phyloP scores from a whole-genome alignment of 1,140 invertebrate genomes.

The Drosophila repleta region DNA sequence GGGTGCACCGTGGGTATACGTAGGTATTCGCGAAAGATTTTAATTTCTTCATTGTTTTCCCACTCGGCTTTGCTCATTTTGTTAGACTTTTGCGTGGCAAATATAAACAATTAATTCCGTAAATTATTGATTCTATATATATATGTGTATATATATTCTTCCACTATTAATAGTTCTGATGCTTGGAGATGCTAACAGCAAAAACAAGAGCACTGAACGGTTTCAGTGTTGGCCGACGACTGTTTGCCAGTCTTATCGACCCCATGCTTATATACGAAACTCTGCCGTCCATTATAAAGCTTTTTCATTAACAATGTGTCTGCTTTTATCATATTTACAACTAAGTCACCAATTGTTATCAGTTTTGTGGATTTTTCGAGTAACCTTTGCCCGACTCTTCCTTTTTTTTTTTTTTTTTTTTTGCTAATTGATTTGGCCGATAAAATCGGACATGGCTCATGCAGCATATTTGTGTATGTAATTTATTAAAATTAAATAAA shows the following conservation, averaged over 20 bases:
- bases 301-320: slow-evolving; percentile 84
- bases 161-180: slow-evolving; percentile 1
- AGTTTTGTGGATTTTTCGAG: slow-evolving; percentile 84
- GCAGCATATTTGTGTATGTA: too few relatives aligned
- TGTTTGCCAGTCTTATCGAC: slow-evolving; percentile 29
- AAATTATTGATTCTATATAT: too few relatives aligned
- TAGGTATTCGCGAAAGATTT: slow-evolving; percentile 92
- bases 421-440: slow-evolving; percentile 1
- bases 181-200: slow-evolving; percentile 86
- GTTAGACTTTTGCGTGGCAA: slow-evolving; percentile 27
- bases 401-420: slow-evolving; percentile 10
- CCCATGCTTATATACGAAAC: slow-evolving; percentile 17
- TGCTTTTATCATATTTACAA: slow-evolving; percentile 83
- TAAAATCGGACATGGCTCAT: not conserved
- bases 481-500: too few relatives aligned
- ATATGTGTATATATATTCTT: not conserved
- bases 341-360: slow-evolving; percentile 91
- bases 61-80: slow-evolving; percentile 59
- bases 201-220: slow-evolving; percentile 85
- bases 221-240: slow-evolving; percentile 21
- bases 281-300: slow-evolving; percentile 10
- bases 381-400: slow-evolving; percentile 28
- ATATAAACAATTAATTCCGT: slow-evolving; percentile 85
- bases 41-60: slow-evolving; percentile 88
- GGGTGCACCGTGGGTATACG: slow-evolving; percentile 93